Evolutionary conservation across 2,113 vertebrate species (phyloP).

Genomic region (Rallus limicola): DNA sequence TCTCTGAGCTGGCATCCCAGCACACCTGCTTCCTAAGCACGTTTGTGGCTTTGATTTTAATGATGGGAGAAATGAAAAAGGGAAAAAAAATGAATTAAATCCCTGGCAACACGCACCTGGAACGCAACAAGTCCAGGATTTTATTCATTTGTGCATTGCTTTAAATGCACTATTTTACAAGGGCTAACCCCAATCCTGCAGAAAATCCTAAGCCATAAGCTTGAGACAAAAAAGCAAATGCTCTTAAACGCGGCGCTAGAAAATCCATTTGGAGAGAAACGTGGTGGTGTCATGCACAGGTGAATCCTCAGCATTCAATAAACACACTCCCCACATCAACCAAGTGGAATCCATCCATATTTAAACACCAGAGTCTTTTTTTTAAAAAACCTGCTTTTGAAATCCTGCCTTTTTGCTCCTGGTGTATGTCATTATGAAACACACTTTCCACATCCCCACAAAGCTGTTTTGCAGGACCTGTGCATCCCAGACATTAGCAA

Average conservation of each 20-base stretch:
- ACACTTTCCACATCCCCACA: not conserved
- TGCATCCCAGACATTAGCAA: not conserved
- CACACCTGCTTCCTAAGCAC: constrained; percentile 22
- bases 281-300: not conserved
- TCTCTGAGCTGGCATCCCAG: not conserved
- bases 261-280: constrained; percentile 27
- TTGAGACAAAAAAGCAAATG: constrained; percentile 62
- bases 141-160: constrained; percentile 41
- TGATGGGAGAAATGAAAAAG: not conserved
- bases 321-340: not conserved
- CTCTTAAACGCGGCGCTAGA: not conserved
- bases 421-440: not conserved
- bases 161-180: constrained; percentile 21
- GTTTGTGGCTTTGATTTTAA: constrained; percentile 21
- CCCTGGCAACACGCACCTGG: not conserved
- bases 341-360: not conserved
- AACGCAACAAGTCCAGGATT: not conserved
- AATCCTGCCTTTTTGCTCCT: not conserved
- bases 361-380: not conserved
- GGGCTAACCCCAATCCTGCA: constrained; percentile 56
- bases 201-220: constrained; percentile 54
- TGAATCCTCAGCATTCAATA: constrained; percentile 23
- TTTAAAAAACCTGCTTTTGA: not conserved
- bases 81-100: not conserved
- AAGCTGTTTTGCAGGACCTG: not conserved